Percentiles rank a stretch among this genome's conserved stretches.
These are phyloP conservation scores for Odontocolon sp. DNA, from an alignment of 2,888 invertebrate species.

Conservation along the genomic window DNA sequence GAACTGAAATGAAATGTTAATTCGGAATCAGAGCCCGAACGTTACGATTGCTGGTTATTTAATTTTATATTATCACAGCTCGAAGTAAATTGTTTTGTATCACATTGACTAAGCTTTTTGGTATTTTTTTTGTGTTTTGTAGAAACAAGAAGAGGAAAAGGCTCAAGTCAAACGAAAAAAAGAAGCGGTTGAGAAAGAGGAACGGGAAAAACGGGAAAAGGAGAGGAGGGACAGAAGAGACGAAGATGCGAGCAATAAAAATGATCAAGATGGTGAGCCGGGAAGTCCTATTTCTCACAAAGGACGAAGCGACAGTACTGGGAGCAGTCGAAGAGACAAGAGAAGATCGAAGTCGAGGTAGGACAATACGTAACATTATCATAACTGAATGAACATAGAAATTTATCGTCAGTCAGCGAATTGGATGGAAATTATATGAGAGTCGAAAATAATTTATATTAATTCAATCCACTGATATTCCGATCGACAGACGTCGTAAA, in stretches of 20 bases:
- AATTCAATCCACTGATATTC: too few relatives aligned
- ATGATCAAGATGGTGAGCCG: conserved; percentile 77
- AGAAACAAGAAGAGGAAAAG: conserved; percentile 90
- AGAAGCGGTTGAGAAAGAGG: conserved; percentile 85
- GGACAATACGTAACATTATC: conserved; percentile 1
- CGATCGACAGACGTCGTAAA: too few relatives aligned
- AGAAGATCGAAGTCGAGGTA: conserved; percentile 82
- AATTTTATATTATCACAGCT: conserved; percentile 68
- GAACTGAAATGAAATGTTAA: neutral
- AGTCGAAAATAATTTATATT: too few relatives aligned
- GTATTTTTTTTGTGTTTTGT: conserved; percentile 80
- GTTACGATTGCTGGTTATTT: conserved; percentile 74
- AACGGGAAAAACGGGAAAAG: conserved; percentile 82
- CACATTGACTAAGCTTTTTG: conserved; percentile 46
- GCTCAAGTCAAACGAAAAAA: conserved; percentile 86
- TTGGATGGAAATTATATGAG: too few relatives aligned
- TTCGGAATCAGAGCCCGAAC: conserved; percentile 3
- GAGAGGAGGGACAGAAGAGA: conserved; percentile 80
- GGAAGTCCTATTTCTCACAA: conserved; percentile 77
- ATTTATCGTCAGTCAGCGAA: too few relatives aligned
- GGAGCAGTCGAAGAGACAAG: conserved; percentile 78
- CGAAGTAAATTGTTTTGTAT: conserved; percentile 53
- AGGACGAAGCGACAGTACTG: conserved; percentile 74
- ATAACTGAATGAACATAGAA: too few relatives aligned
- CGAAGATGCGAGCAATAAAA: conserved; percentile 79